Evolutionary conservation across 2,888 invertebrate species (phyloP), one percentile per base, ranked within the genome.

Genomic region (Syrphus vitripennis): DNA sequence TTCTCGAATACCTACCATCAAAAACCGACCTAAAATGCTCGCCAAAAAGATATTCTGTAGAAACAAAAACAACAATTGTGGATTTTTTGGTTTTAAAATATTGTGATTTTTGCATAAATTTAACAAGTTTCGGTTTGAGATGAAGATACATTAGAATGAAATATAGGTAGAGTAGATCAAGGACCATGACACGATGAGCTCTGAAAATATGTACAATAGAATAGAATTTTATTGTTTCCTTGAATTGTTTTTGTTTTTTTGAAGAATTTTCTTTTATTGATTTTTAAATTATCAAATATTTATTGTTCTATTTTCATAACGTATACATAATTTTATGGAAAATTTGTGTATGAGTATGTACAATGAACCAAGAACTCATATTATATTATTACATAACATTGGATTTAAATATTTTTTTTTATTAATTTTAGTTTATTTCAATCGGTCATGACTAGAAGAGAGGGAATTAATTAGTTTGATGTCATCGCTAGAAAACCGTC

Each of bases 31-130:
- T 10, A 1, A 61, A 42, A 42, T 19, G 24, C 37, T 34, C 19
- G n/a, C 42, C 24, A 29, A 31, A 10, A 9, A 76, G 55, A 75
- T 69, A 24, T 71, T 45, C 19, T 31, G 12, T n/a, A n/a, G 14
- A 26, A 53, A 53, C 7, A 16, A 31, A 57, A 37, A 59, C 21
- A 65, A 14, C 19, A 16, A 72, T 70, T n/a, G 12, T 16, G 16
- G 0, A 16, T 16, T 61, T 40, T 48, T 65, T 21, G 4, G 48
- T 37, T 24, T 10, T n/a, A n/a, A 70, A 40, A 42, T 72, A 10
- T n/a, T 65, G 55, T 65, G 16, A n/a, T 65, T 48, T 75, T 21
- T 65, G 72, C 42, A 72, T 83, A 72, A 53, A 31, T 67, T 50
- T 21, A 59, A 14, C 42, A 31, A 77, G 67, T 67, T 57, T 34